Evolutionary conservation across 2,888 invertebrate species (phyloP).

Genomic region (Dioctria linearis): DNA sequence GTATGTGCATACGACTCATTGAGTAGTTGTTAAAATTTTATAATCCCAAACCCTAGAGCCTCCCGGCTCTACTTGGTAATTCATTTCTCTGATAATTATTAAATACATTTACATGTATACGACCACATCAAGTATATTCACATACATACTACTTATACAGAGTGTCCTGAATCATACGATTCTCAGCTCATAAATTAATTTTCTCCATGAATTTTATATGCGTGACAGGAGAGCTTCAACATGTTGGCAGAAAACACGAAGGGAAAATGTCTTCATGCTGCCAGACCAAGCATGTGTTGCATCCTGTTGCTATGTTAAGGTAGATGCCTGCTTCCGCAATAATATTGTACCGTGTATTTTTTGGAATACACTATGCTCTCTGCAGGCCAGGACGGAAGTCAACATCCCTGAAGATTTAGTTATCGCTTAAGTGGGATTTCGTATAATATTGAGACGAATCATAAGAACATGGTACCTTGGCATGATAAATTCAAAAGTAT

Average conservation of each 20-base stretch:
- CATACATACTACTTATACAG: too few relatives aligned
- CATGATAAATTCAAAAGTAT: conserved; percentile 24
- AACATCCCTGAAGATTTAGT: conserved; percentile 14
- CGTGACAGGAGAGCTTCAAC: conserved; percentile 25
- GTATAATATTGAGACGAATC: conserved; percentile 5
- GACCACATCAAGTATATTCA: too few relatives aligned
- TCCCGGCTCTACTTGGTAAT: too few relatives aligned
- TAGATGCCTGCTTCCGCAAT: neutral
- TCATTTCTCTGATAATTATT: too few relatives aligned
- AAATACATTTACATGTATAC: too few relatives aligned
- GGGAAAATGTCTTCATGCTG: conserved; percentile 17
- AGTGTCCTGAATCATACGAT: neutral
- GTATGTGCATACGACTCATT: too few relatives aligned
- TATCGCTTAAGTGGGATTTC: conserved; percentile 30
- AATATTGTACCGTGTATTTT: neutral
- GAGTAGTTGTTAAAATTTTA: too few relatives aligned
- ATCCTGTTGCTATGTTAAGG: neutral
- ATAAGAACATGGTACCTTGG: neutral
- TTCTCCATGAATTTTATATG: conserved; percentile 26
- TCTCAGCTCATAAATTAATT: conserved; percentile 36
- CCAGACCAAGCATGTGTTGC: conserved; percentile 16
- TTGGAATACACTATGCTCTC: neutral
- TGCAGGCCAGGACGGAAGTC: neutral
- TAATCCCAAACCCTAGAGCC: too few relatives aligned
- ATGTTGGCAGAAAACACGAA: conserved; percentile 15